Percentiles rank a stretch among this genome's conserved stretches.
Conservation (phyloP, 2,888 invertebrate species). For the Orthosia gothica region DNA sequence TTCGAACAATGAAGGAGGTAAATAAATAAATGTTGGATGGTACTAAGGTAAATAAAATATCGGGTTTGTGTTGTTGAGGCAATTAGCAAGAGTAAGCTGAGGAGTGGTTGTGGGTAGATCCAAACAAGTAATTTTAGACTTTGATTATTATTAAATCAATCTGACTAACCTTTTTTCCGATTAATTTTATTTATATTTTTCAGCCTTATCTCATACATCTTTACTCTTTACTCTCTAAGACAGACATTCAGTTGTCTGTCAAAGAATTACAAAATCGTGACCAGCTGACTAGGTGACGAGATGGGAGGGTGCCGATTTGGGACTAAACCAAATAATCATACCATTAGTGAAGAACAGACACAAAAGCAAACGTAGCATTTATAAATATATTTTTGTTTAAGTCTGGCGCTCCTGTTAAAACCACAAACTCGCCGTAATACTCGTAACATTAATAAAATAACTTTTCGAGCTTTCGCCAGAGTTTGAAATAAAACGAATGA, state of each 20-base stretch:
- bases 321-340: not conserved
- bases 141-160: not conserved
- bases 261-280: too few species aligned
- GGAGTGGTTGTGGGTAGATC: not conserved
- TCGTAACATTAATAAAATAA: conserved; percentile 36
- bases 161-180: too few species aligned
- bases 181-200: too few species aligned
- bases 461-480: not conserved
- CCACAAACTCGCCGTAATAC: conserved; percentile 12
- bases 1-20: conserved; percentile 46
- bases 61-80: conserved; percentile 27
- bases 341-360: not conserved
- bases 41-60: conserved; percentile 31
- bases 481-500: conserved; percentile 25
- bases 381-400: conserved; percentile 2
- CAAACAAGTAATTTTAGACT: not conserved
- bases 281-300: too few species aligned
- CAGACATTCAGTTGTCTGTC: too few species aligned
- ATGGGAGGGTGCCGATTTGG: too few species aligned
- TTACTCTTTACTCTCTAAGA: too few species aligned
- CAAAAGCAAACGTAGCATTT: not conserved
- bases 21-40: conserved; percentile 32
- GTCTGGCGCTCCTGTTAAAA: conserved; percentile 20
- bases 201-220: too few species aligned
- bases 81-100: not conserved